These are phyloP conservation scores for Chrysocyon brachyurus DNA, from an alignment of 2,797 vertebrate genomes.

Conservation along the genomic window DNA sequence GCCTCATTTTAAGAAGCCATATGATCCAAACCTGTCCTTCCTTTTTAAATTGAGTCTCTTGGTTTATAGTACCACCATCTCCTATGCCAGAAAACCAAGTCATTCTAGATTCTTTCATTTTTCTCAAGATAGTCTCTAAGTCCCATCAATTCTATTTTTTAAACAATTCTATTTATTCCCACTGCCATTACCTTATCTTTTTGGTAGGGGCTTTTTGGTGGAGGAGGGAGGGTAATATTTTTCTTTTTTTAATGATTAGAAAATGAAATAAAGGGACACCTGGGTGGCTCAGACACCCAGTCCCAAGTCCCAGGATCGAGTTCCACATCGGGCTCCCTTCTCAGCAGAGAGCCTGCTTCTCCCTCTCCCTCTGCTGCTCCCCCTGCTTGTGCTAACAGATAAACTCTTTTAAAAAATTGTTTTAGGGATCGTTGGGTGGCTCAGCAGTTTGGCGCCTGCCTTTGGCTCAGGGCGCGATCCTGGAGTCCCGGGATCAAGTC, in stretches of 20 bases:
- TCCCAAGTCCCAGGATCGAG: too few species aligned
- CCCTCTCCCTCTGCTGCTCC: too few species aligned
- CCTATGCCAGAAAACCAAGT: constrained; percentile 39
- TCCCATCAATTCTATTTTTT: constrained; percentile 50
- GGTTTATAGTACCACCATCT: constrained; percentile 22
- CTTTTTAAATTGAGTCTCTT: constrained; percentile 34
- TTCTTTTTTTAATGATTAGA: background rate
- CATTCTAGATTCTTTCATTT: constrained; percentile 38
- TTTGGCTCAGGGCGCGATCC: background rate
- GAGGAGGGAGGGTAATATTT: background rate
- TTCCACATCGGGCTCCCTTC: too few species aligned
- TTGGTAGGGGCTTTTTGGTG: fast-evolving
- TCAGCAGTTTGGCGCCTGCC: background rate
- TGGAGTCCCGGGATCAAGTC: too few species aligned
- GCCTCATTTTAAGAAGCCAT: background rate
- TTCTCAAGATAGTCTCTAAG: constrained; percentile 5
- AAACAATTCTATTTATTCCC: constrained; percentile 42
- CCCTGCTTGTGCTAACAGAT: too few species aligned
- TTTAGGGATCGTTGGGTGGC: background rate
- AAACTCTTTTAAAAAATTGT: too few species aligned
- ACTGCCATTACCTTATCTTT: constrained; percentile 14
- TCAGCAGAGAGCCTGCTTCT: too few species aligned
- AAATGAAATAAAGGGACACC: background rate
- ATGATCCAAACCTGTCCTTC: constrained; percentile 16
- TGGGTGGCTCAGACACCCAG: too few species aligned